Evolutionary conservation across 2,888 invertebrate genomes (phyloP).

Genomic region (Emmelina monodactyla): DNA sequence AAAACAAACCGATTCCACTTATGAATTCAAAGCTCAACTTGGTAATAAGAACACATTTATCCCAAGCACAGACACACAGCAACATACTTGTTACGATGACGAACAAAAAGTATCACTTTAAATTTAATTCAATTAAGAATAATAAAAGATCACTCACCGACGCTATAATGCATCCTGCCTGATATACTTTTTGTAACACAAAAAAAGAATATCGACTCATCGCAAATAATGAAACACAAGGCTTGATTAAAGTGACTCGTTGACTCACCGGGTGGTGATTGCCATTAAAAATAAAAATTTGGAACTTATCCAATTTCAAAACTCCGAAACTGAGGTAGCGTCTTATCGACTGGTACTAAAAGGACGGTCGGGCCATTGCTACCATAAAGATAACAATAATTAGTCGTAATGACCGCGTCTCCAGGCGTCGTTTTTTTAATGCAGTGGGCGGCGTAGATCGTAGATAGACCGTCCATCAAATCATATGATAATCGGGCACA

Average conservation of each 20-base stretch:
- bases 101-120: constrained; percentile 1
- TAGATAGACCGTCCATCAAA: constrained; percentile 64
- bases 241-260: constrained; percentile 29
- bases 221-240: constrained; percentile 53
- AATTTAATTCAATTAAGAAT: constrained; percentile 32
- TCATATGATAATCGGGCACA: constrained; percentile 63
- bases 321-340: constrained; percentile 33
- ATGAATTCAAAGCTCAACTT: no score
- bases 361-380: constrained; percentile 53
- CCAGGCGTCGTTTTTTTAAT: constrained; percentile 43
- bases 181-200: constrained; percentile 30
- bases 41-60: no score
- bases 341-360: constrained; percentile 36
- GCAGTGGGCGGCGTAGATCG: constrained; percentile 53
- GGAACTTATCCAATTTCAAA: no score
- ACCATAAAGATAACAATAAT: constrained; percentile 64
- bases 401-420: constrained; percentile 56
- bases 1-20: no score
- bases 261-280: constrained; percentile 35
- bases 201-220: constrained; percentile 49
- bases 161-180: constrained; percentile 11
- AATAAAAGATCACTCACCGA: constrained; percentile 23
- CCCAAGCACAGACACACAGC: no score
- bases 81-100: no score
- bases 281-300: constrained; percentile 42